These are phyloP conservation scores for Actinostola sp. DNA, from an alignment of 92 coral and sea anemone species.

Conservation along the genomic window DNA sequence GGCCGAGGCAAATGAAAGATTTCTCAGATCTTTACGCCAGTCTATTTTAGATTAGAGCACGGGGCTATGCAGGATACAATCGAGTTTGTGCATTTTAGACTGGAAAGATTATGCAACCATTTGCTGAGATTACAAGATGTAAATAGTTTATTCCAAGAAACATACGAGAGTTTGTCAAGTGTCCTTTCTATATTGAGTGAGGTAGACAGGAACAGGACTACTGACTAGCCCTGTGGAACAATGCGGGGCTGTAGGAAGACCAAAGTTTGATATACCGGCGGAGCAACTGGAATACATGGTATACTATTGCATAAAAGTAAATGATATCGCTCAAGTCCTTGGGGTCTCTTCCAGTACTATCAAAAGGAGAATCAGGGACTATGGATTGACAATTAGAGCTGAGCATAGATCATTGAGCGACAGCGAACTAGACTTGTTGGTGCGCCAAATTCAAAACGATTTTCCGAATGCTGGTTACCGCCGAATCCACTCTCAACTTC, in stretches of 20 bases:
- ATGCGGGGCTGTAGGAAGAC: conserved; percentile 30
- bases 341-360: conserved; percentile 47
- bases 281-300: conserved; percentile 42
- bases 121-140: not conserved
- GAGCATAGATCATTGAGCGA: conserved; percentile 17
- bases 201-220: conserved; percentile 7
- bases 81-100: too few species aligned
- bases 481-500: conserved; percentile 40
- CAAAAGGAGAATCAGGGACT: conserved; percentile 54
- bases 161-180: conserved; percentile 7
- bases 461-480: conserved; percentile 62
- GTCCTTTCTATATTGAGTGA: conserved; percentile 3
- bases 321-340: conserved; percentile 37
- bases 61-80: too few species aligned
- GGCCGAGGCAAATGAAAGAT: too few species aligned
- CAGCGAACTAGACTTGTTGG: conserved; percentile 23
- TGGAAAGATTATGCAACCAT: too few species aligned
- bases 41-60: too few species aligned
- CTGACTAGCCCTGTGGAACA: conserved; percentile 11
- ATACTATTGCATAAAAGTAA: conserved; percentile 27
- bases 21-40: too few species aligned
- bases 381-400: conserved; percentile 26
- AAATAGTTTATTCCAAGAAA: not conserved
- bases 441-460: conserved; percentile 30
- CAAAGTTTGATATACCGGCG: conserved; percentile 25